Percentiles rank a stretch among this genome's conserved stretches.
These are phyloP conservation scores for Eulimnadia texana DNA, from an alignment of 1,140 invertebrate genomes.

Conservation along the genomic window DNA sequence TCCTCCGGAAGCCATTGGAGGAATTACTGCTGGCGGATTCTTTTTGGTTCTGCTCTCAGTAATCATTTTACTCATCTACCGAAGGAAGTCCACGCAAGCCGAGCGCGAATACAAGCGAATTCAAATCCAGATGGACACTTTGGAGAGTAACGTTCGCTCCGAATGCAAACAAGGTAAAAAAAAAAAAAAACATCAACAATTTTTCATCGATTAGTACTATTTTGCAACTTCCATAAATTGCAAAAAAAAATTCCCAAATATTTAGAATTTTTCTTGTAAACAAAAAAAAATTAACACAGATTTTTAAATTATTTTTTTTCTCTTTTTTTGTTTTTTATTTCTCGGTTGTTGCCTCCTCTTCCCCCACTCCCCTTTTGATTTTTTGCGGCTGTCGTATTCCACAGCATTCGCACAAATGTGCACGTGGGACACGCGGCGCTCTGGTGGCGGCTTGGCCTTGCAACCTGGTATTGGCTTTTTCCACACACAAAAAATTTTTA, in stretches of 20 bases:
- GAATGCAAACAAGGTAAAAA: constrained; percentile 81
- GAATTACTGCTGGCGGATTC: constrained; percentile 65
- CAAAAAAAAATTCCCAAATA: not conserved
- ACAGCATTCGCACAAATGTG: constrained; percentile 26
- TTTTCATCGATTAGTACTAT: constrained; percentile 2
- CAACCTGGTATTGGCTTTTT: constrained; percentile 11
- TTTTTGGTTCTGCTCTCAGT: constrained; percentile 70
- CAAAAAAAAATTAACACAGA: not conserved
- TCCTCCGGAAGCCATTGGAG: constrained; percentile 69
- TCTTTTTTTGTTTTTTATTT: constrained; percentile 1
- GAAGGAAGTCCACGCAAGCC: constrained; percentile 83
- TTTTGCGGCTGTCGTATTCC: constrained; percentile 14
- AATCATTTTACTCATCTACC: constrained; percentile 70
- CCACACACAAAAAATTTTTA: not conserved
- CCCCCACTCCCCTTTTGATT: not conserved
- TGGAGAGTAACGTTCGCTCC: constrained; percentile 91
- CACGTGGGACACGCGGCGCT: constrained; percentile 21
- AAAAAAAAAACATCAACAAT: too few relatives aligned
- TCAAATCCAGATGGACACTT: constrained; percentile 97
- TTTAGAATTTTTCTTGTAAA: too few relatives aligned
- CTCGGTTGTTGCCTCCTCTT: not conserved
- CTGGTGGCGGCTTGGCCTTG: constrained; percentile 12
- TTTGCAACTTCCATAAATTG: not conserved
- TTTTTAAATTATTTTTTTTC: constrained; percentile 3
- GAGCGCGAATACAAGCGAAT: constrained; percentile 93